These are phyloP conservation scores for Planococcus citri DNA, from an alignment of 1,140 invertebrate genomes.

Conservation along the genomic window DNA sequence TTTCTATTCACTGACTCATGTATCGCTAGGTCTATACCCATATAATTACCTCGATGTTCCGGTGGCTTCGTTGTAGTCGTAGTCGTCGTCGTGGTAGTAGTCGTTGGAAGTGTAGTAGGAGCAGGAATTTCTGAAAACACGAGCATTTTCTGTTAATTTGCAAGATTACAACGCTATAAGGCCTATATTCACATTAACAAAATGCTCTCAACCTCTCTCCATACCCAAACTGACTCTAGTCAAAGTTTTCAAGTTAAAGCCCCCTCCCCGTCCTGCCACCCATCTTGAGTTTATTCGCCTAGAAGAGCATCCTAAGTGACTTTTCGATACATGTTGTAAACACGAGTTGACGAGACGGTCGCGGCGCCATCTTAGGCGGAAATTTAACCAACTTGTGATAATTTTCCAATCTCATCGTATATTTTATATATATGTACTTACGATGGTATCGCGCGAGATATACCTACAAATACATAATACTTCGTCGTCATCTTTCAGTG, in stretches of 20 bases:
- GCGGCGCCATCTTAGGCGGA: background rate
- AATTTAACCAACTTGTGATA: background rate
- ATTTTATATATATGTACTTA: too few relatives aligned
- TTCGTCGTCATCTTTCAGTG: too few relatives aligned
- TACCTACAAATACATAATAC: too few relatives aligned
- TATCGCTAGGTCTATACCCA: too few relatives aligned
- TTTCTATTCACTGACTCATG: too few relatives aligned
- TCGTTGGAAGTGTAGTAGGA: background rate
- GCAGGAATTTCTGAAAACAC: background rate
- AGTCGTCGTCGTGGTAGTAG: background rate
- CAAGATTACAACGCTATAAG: background rate
- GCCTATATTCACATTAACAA: too few relatives aligned
- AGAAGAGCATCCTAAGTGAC: background rate
- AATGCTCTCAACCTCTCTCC: too few relatives aligned
- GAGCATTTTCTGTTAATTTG: background rate
- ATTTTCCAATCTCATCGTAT: background rate
- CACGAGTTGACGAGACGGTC: too few relatives aligned
- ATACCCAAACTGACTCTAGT: too few relatives aligned
- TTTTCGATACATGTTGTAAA: constrained; percentile 4
- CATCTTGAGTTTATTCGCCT: too few relatives aligned
- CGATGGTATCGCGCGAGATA: too few relatives aligned
- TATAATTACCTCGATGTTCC: too few relatives aligned
- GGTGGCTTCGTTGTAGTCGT: background rate
- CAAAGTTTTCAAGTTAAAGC: background rate
- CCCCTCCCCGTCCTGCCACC: background rate